Evolutionary conservation across 2,113 vertebrate genomes (phyloP), one percentile per base, ranked within the genome.

Genomic region (Perognathus longimembris): DNA sequence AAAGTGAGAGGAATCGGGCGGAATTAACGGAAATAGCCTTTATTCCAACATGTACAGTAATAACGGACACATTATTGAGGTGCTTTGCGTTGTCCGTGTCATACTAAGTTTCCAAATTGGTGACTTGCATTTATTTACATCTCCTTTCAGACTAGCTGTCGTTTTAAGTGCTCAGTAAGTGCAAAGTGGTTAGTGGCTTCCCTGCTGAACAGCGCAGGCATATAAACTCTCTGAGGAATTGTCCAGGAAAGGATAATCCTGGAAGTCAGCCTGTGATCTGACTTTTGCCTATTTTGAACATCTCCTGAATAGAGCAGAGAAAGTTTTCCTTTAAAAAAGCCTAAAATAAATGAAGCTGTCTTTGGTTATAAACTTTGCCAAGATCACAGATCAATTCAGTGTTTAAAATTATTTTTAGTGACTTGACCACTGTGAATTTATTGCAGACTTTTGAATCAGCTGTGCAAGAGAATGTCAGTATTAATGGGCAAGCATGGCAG

Each of bases 381-480:
- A 86, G 50, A 36, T 66, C 73, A 17, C 12, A 81, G 12, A 11
- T 24, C 66, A 81, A 57, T 85, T 90, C 42, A 64, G 34, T 63
- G 17, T 92, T 78, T 83, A 38, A 71, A 91, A 32, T 77, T 84
- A 30, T 67, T 83, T 91, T 91, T 64, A 50, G 32, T 97, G 30
- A 73, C 50, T 4, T 90, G 8, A 7, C 93, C 75, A 0, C 28
- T 74, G 30, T 95, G 42, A 71, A 80, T 97, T 83, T 95, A 32
- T 96, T 98, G 92, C 97, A 99, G 99, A 98, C 98, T 95, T 99
- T 99, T 88, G 98, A 99, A 89, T 96, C 96, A 0, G 98, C 98
- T 0, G 98, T 99, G 64, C 98, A 98, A 66, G 98, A 99, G 74
- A 99, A 99, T 9, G 92, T 99, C 28, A 96, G 98, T 95, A 96